Base-by-base conservation (phyloP, 2,113 vertebrate species). In the Cyanistes caeruleus region DNA sequence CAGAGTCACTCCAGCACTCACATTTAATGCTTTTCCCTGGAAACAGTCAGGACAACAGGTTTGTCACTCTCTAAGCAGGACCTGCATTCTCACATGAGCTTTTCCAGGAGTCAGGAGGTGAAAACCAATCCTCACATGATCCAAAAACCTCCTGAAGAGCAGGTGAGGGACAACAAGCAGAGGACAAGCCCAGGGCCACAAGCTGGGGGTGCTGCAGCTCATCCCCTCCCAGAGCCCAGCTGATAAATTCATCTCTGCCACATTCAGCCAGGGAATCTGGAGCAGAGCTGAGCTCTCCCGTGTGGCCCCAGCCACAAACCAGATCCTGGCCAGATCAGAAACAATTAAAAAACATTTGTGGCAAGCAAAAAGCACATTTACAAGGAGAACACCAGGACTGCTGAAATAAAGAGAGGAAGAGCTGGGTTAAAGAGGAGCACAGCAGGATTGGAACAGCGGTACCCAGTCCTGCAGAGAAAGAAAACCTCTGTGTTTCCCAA, bases 361-460 rank as follows among this genome's bases (percentile, higher is more conserved):
- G 39, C 14, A 37, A 90, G 52, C 52, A 82, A 67, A 70, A 89
- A 37, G 24, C 27, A 28, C 22, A 11, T 52, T 68, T 22, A 6
- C 27, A n/a, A 58, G 35, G 1, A 0, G 59, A 53, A 70, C 39
- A 63, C 7, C 67, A 75, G 46, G 60, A 17, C 5, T 35, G 60
- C 31, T 74, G 31, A 49, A 74, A 65, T 18, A 22, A 30, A 46
- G 25, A 48, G 44, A 0, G 2, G 30, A 7, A 56, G 25, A 62
- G 51, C 21, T 5, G 25, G 25, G 30, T 4, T 39, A 14, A 16
- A 68, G 15, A 9, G 51, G 46, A 65, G 6, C 9, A 51, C 9
- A 51, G 58, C 44, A 82, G 43, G 1, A 0, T 0, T 11, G 17
- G 44, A 80, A 17, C 25, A 10, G 44, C 0, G 7, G 14, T 6